These are phyloP conservation scores for Anastatus disparis DNA, from an alignment of 1,140 invertebrate genomes.

Conservation along the genomic window DNA sequence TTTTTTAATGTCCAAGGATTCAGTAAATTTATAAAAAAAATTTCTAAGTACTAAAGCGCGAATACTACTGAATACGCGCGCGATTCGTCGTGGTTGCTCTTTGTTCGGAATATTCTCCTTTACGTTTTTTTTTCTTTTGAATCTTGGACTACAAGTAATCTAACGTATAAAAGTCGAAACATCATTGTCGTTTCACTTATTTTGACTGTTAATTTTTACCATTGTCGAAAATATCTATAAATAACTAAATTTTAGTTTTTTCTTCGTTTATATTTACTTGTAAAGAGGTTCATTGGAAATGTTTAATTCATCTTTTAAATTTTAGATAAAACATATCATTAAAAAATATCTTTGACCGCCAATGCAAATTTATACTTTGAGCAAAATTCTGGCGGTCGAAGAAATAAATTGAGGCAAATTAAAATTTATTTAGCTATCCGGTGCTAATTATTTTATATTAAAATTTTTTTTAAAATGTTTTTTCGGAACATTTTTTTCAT, in stretches of 20 bases:
- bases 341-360: too few species aligned
- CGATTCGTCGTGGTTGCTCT: conserved; percentile 31
- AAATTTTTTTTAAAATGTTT: not conserved
- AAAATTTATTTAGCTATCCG: not conserved
- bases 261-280: too few species aligned
- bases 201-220: not conserved
- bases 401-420: too few species aligned
- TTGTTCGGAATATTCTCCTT: conserved; percentile 27
- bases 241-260: not conserved
- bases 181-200: not conserved
- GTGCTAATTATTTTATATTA: not conserved
- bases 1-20: conserved; percentile 1
- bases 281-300: too few species aligned
- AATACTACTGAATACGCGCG: conserved; percentile 11
- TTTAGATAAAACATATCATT: too few species aligned
- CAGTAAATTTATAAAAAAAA: conserved; percentile 17
- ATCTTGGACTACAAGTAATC: conserved; percentile 6
- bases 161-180: conserved; percentile 13
- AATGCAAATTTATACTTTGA: too few species aligned
- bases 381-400: too few species aligned
- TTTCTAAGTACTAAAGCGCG: conserved; percentile 31
- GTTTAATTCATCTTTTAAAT: too few species aligned
- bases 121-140: not conserved
- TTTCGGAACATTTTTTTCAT: too few species aligned
- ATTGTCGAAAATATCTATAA: conserved; percentile 6